Evolutionary conservation across 2,888 invertebrate genomes (phyloP), one percentile per base, ranked within the genome.

Genomic region (Tineola bisselliella): DNA sequence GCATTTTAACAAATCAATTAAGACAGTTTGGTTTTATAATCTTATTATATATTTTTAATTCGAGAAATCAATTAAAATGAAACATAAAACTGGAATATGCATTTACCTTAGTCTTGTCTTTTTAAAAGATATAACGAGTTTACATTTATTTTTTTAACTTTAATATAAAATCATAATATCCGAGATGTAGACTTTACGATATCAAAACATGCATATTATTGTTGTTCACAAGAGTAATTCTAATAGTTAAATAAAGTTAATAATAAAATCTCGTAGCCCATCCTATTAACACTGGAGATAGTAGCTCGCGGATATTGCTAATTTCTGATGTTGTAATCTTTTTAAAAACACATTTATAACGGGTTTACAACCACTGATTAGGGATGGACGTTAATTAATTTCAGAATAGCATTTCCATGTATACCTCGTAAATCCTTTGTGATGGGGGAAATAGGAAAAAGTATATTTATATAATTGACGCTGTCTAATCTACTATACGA

Each of bases 1-100:
- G 58, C 25, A 54, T 18, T 58, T 58, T 33, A 58, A 33, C 58
- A 13, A 58, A 58, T 58, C 58, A 58, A 58, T 58, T 58, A 58
- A 58, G 31, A 18, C 30, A 56, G 33, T 33, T 33, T 15, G 11
- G 19, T 33, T 58, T 58, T 58, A 33, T 58, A 33, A 54, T 54
- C 12, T 54, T 18, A 25, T 48, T 25, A 25, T 54, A 54, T 25
- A 25, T 54, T 54, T 15, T 25, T 54, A 25, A 54, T 25, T 54
- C 54, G 54, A 54, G n/a, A 54, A 54, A 54, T 18, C 25, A 54
- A 54, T 18, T 54, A 54, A 54, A 54, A 17, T 54, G 10, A 18
- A 54, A 54, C 17, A 48, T 48, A 48, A 48, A 48, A 48, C 15
- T 4, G 18, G 12, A 13, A 4, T 4, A 25, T 10, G 11, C 38